These are phyloP conservation scores for Bradysia coprophila DNA, from an alignment of 1,140 invertebrate species.

Conservation along the genomic window DNA sequence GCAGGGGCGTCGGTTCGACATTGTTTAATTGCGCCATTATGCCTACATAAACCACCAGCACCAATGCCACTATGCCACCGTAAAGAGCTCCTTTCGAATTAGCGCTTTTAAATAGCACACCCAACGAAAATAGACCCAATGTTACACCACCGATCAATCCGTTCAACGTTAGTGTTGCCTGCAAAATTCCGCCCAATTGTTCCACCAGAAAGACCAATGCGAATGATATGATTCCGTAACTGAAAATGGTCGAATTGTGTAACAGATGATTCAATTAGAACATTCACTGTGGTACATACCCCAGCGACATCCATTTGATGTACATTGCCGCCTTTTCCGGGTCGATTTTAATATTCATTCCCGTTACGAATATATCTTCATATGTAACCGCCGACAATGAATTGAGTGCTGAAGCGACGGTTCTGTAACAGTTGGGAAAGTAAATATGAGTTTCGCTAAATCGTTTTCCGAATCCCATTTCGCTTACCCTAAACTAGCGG, in stretches of 20 bases:
- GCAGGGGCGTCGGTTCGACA: conserved; percentile 22
- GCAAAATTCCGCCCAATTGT: conserved; percentile 57
- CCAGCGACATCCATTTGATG: conserved; percentile 24
- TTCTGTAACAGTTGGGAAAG: conserved; percentile 54
- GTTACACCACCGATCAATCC: conserved; percentile 76
- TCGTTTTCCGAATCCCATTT: too few relatives aligned
- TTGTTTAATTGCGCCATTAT: conserved; percentile 27
- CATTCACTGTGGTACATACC: conserved; percentile 6
- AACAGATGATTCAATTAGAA: conserved; percentile 4
- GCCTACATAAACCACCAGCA: conserved; percentile 27
- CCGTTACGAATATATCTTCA: conserved; percentile 62
- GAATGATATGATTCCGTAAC: conserved; percentile 29
- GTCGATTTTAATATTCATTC: conserved; percentile 44
- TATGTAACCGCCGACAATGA: conserved; percentile 78
- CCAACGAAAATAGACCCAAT: conserved; percentile 66
- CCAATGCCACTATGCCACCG: conserved; percentile 26
- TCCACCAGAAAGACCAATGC: conserved; percentile 58
- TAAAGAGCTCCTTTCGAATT: conserved; percentile 34
- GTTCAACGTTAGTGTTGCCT: conserved; percentile 72
- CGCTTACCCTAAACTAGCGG: conserved; percentile 37
- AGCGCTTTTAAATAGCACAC: conserved; percentile 74
- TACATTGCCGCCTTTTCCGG: conserved; percentile 44
- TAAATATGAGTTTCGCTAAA: too few relatives aligned
- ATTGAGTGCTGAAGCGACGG: conserved; percentile 80
- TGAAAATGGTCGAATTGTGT: conserved; percentile 20